Evolutionary conservation across 2,113 vertebrate genomes (phyloP), one percentile per base, ranked within the genome.

Genomic region (Pollimyrus isidori): DNA sequence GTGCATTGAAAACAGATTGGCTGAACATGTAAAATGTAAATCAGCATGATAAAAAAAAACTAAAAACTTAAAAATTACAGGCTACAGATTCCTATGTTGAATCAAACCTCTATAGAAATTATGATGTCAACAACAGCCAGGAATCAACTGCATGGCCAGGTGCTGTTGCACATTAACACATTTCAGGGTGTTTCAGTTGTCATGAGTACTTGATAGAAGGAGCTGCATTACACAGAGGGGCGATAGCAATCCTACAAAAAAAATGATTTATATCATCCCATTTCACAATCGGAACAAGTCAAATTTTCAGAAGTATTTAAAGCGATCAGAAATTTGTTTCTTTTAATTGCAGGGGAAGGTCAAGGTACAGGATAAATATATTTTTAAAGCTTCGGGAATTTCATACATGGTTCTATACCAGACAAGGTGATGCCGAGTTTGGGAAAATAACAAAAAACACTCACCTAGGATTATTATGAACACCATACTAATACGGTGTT

Each of bases 271-370:
- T 85, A 50, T 76, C 46, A 42, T 73, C 84, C 42, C 56, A 87
- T 89, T 69, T 87, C n/a, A 52, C 48, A 50, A 10, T 52, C 9
- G 42, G 52, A 76, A 52, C 45, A 65, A 69, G 21, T 94, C 56
- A 10, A 19, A 50, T 39, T 56, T 87, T n/a, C 85, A 21, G 21
- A 19, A 48, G 35, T n/a, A 84, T 48, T 84, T 48, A 84, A 45
- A 84, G 23, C 48, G 19, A 84, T 45, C 39, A 84, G 30, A 80
- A 42, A 42, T 39, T 0, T 42, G 73, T 80, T 76, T 30, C 73
- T 39, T 80, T 42, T 80, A 35, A 39, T 39, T 80, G 17, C 15
- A 39, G 73, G 35, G 62, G 10, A 30, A 69, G 30, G n/a, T 69
- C 7, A 30, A 26, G 62, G 10, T 69, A 26, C n/a, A 30, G 7